Base-by-base conservation (phyloP, 1,140 invertebrate species). In the Ctenoplectra terminalis region DNA sequence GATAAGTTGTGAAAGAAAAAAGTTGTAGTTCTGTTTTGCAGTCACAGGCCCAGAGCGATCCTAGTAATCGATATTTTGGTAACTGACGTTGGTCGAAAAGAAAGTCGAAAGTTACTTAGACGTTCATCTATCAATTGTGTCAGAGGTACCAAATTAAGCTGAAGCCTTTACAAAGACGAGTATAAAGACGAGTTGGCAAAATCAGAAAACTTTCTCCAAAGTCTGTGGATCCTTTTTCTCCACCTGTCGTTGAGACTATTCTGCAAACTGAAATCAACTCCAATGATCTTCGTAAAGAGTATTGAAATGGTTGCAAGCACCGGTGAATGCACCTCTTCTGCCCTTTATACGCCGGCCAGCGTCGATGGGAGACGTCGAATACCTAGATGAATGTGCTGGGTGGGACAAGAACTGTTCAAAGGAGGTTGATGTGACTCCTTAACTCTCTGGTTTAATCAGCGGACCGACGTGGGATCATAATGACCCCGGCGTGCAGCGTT, bases 401-500 rank as follows among this genome's bases (percentile, higher is more conserved):
- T 8, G 40, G 29, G 50, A 50, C 11, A 48, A n/a, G 17, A 37
- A 40, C 1, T 1, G 60, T 15, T 15, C 63, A 23, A 17, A 37
- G 26, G 20, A 26, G 8, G 17, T n/a, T 2, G 5, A 20, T 4
- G 11, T n/a, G 69, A 8, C 26, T 66, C 17, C 34, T 60, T 48
- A 67, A 40, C 31, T 26, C 6, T n/a, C 15, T 5, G 3, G n/a
- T 78, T 46, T 56, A 29, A 82, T 78, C 48, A 34, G 15, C 23
- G 13, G 15, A 17, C 17, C 43, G 66, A 78, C 66, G 67, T 72
- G 67, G 60, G 67, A 83, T 52, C 67, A 73, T 31, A 64, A 72
- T 50, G 76, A 83, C 60, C 50, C 74, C 37, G 7, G 23, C 20
- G 3, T 23, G 7, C n/a, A 17, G 17, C 48, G 43, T 74, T 56